Conservation (phyloP, 2,113 vertebrate genomes). For the Hydrolagus affinis region DNA sequence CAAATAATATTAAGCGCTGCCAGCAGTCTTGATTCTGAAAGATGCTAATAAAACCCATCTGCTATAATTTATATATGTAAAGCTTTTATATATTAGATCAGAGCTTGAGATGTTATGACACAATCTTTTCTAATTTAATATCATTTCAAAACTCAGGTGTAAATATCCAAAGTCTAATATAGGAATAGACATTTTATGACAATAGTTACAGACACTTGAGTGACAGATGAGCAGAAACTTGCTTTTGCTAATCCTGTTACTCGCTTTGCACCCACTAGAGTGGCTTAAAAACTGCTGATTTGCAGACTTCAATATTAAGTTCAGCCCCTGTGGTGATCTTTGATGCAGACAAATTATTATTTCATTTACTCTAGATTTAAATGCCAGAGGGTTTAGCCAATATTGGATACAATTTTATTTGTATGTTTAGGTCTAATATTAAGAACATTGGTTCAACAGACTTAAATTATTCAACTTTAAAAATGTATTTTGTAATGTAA, state of each 20-base stretch:
- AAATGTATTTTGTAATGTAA: neutral
- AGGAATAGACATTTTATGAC: neutral
- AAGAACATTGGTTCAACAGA: neutral
- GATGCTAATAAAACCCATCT: neutral
- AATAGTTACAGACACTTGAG: neutral
- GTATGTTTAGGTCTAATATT: slow-evolving; percentile 10
- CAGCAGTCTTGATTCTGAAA: neutral
- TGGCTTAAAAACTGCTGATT: slow-evolving; percentile 15
- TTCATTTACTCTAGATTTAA: slow-evolving; percentile 17
- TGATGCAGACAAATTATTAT: slow-evolving; percentile 17
- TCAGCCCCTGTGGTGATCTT: neutral
- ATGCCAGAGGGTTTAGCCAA: slow-evolving; percentile 15
- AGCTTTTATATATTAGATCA: neutral
- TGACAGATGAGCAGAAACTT: slow-evolving; percentile 12
- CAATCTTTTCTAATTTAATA: neutral
- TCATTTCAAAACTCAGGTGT: neutral
- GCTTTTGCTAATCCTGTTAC: slow-evolving; percentile 17
- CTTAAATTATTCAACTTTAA: slow-evolving; percentile 23
- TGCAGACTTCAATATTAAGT: slow-evolving; percentile 15
- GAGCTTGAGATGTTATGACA: neutral
- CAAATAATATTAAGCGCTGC: neutral
- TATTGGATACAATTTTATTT: slow-evolving; percentile 21
- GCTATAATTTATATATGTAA: neutral
- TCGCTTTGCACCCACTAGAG: neutral
- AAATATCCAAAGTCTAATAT: slow-evolving; percentile 13